A percentile compares a stretch with the other conserved stretches of the same genome.
Evolutionary conservation across 2,113 vertebrate genomes (phyloP).

Genomic region (Macaca fascicularis): DNA sequence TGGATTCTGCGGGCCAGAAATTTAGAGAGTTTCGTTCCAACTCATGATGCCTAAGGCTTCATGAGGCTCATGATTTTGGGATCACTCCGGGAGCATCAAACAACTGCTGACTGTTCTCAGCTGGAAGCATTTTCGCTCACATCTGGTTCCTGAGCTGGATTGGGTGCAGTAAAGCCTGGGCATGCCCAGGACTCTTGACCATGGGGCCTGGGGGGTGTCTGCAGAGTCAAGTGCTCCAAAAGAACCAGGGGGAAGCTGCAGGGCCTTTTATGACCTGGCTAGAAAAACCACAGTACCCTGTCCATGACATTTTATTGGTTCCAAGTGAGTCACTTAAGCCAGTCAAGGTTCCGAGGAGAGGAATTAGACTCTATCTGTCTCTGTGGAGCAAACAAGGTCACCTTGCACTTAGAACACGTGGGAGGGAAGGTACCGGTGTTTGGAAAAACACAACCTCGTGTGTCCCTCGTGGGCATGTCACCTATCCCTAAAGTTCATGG

Average conservation of each 20-base stretch:
- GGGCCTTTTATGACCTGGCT: not conserved
- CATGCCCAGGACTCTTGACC: not conserved
- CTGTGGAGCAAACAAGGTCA: not conserved
- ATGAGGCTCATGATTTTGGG: not conserved
- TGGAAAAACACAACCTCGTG: not conserved
- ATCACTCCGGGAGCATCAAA: no score
- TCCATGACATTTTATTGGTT: not conserved
- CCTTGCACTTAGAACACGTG: not conserved
- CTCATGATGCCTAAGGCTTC: not conserved
- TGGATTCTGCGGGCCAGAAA: no score
- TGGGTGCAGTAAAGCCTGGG: accelerated
- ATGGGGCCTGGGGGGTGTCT: no score
- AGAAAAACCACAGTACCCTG: not conserved
- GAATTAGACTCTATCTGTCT: no score
- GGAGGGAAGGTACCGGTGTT: not conserved
- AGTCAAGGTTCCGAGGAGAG: not conserved
- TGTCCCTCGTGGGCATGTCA: accelerated
- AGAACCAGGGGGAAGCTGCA: not conserved
- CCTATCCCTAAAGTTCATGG: no score
- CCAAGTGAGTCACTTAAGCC: not conserved
- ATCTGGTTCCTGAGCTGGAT: not conserved
- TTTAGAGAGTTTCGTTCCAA: not conserved
- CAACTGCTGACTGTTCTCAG: no score
- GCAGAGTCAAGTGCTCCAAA: not conserved
- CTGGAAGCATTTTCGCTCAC: no score